Evolutionary conservation across 2,113 vertebrate species (phyloP).

Genomic region (Rhinolophus sinicus): DNA sequence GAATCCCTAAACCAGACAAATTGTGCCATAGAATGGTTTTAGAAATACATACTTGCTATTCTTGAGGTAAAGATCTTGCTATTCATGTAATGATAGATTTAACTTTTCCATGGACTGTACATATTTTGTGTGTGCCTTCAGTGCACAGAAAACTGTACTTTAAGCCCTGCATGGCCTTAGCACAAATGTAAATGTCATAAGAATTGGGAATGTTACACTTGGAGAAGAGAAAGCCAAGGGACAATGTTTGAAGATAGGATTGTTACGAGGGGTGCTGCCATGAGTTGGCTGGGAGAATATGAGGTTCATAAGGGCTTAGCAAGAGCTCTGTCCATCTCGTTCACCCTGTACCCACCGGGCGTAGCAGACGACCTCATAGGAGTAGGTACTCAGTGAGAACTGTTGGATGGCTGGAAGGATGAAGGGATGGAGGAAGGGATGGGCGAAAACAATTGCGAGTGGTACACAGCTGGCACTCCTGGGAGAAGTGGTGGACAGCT

Average conservation of each 20-base stretch:
- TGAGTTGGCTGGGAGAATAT: rapidly evolving
- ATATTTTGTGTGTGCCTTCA: background rate
- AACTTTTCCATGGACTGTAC: background rate
- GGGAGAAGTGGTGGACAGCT: background rate
- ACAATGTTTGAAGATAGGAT: background rate
- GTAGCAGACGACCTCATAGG: background rate
- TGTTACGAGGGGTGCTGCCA: background rate
- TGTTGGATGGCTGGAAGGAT: background rate
- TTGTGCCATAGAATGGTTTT: background rate
- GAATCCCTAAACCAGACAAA: background rate
- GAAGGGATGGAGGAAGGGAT: background rate
- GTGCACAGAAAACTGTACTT: background rate
- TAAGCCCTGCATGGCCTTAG: background rate
- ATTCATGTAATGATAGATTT: background rate
- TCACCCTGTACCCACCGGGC: background rate
- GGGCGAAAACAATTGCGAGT: no score
- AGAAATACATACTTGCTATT: background rate
- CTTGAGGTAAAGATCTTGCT: background rate
- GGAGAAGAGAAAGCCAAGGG: background rate
- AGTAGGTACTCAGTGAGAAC: background rate
- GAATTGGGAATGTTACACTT: background rate
- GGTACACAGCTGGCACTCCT: background rate
- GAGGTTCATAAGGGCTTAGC: background rate
- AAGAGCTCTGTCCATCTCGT: no score
- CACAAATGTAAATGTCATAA: background rate